Conservation (phyloP, 2,888 invertebrate genomes). For the Spatulosminthurus flaviceps region DNA sequence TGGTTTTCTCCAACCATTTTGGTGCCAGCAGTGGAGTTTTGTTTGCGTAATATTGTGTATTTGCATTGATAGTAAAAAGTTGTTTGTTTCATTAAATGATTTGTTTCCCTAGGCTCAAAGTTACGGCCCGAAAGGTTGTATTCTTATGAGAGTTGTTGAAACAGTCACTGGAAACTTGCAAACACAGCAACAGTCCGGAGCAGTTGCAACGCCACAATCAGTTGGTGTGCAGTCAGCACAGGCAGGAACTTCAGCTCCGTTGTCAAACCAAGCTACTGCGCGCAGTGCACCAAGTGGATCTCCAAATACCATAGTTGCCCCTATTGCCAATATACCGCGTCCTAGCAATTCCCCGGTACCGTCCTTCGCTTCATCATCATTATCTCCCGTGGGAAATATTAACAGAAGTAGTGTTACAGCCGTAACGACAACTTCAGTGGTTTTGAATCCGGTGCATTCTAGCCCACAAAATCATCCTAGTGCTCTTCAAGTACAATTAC, state of each 20-base stretch:
- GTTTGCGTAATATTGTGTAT: too few species aligned
- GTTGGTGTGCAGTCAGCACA: conserved; percentile 30
- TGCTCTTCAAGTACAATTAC: conserved; percentile 63
- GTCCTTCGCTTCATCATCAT: conserved; percentile 29
- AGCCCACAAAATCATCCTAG: conserved; percentile 64
- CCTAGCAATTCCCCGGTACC: conserved; percentile 64
- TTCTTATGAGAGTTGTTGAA: conserved; percentile 95
- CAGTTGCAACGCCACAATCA: conserved; percentile 30
- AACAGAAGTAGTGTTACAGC: conserved; percentile 21
- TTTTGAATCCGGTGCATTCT: conserved; percentile 66
- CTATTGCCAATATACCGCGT: conserved; percentile 63
- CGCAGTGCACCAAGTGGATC: neutral
- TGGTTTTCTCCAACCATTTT: neutral
- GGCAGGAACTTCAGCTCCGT: neutral
- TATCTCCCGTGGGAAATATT: neutral
- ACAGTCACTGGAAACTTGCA: conserved; percentile 69
- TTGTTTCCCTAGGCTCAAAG: conserved; percentile 79
- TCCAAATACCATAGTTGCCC: conserved; percentile 29
- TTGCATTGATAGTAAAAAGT: neutral
- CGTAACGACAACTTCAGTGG: conserved; percentile 66
- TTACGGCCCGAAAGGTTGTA: conserved; percentile 95
- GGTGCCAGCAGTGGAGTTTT: neutral
- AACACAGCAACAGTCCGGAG: neutral
- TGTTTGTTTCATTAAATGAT: neutral
- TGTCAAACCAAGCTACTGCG: neutral